A percentile compares a stretch with the other conserved stretches of the same genome.
Evolutionary conservation across 1,140 invertebrate species (phyloP).

Genomic region (Antheraea mylitta): DNA sequence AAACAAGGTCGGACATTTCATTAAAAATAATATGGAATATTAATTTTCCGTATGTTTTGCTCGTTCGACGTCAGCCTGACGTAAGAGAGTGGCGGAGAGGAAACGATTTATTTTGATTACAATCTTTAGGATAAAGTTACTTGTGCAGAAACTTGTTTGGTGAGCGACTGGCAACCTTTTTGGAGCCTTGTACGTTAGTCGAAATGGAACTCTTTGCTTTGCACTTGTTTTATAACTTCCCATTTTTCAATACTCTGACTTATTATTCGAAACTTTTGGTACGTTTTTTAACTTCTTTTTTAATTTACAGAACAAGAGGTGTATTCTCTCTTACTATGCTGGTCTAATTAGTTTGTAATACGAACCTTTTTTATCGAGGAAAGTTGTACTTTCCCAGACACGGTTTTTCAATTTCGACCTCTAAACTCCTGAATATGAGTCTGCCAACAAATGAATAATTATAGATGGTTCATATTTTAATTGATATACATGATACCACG

Average conservation of each 20-base stretch:
- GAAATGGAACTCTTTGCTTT: slow-evolving; percentile 1
- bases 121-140: slow-evolving; percentile 36
- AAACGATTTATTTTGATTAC: slow-evolving; percentile 46
- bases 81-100: slow-evolving; percentile 19
- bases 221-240: neutral
- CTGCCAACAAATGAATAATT: no score
- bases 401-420: no score
- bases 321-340: no score
- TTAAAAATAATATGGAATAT: neutral
- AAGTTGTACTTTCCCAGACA: no score
- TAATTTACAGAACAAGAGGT: no score
- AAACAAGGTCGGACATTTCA: neutral
- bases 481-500: no score
- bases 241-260: neutral
- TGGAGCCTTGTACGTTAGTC: slow-evolving; percentile 11
- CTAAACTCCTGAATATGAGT: no score
- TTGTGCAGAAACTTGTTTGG: slow-evolving; percentile 30
- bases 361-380: no score
- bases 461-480: no score
- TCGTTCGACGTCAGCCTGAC: neutral
- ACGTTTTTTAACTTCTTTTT: no score
- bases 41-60: neutral
- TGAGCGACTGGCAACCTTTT: slow-evolving; percentile 9
- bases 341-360: no score
- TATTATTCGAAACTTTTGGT: neutral